A percentile compares a stretch with the other conserved stretches of the same genome.
phyloP scores from a whole-genome alignment of 2,797 vertebrate genomes.

The Salarias fasciatus region DNA sequence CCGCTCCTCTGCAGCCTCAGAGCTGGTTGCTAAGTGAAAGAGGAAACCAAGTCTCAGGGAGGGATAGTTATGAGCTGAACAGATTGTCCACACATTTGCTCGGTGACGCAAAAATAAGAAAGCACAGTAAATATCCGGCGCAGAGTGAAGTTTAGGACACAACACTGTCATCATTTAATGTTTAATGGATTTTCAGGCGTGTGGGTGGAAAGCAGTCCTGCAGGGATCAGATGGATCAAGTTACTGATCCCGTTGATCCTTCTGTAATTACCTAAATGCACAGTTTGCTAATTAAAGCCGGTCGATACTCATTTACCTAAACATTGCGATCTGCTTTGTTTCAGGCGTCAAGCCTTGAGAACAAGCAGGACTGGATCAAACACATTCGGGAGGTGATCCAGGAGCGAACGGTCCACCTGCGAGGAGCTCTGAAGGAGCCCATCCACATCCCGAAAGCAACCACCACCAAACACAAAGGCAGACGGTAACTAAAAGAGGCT shows the following conservation, averaged over 20 bases:
- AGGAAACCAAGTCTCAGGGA: slow-evolving; percentile 22
- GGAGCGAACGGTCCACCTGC: slow-evolving; percentile 95
- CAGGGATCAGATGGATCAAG: slow-evolving; percentile 12
- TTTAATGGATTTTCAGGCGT: slow-evolving; percentile 8
- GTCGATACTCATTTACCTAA: not conserved
- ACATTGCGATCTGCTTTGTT: slow-evolving; percentile 6
- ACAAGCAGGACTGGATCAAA: slow-evolving; percentile 99
- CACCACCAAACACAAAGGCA: slow-evolving; percentile 91
- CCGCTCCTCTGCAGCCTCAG: slow-evolving; percentile 20
- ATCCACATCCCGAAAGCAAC: slow-evolving; percentile 97
- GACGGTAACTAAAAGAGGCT: slow-evolving; percentile 78
- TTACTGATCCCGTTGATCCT: too few relatives aligned
- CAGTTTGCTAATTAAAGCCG: slow-evolving; percentile 8
- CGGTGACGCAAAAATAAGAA: slow-evolving; percentile 35
- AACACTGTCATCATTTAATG: slow-evolving; percentile 20
- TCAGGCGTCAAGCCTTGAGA: slow-evolving; percentile 97
- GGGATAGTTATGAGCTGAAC: slow-evolving; percentile 35
- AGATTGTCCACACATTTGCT: not conserved
- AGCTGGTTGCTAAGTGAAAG: slow-evolving; percentile 55
- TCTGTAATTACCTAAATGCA: too few relatives aligned
- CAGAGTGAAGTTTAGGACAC: slow-evolving; percentile 7
- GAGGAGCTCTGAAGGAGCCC: slow-evolving; percentile 97
- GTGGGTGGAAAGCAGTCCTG: too few relatives aligned
- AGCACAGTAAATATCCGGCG: slow-evolving; percentile 4
- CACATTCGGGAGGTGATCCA: slow-evolving; percentile 99